Base-by-base conservation (phyloP, 2,888 invertebrate genomes). In the Anticlea derivata region DNA sequence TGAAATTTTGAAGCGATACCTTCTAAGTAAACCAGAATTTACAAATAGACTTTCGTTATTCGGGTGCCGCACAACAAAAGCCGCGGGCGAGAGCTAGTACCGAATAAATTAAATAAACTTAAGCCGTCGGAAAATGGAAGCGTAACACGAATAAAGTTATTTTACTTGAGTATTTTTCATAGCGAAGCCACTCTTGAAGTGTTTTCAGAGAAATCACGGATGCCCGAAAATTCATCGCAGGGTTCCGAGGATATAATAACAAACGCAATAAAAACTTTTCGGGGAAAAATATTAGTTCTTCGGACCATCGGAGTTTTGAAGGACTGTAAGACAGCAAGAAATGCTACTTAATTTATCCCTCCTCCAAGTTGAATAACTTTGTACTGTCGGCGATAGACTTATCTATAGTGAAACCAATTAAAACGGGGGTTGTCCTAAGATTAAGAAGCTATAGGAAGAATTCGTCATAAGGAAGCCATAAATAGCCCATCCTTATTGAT, bases 211-310 rank as follows among this genome's bases (percentile, higher is more conserved):
- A 69, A 73, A 75, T 73, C 69, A 66, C 63, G 65, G 61, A 69
- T 65, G 62, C 63, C 58, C 61, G 62, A 61, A 67, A 73, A 71
- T 73, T 77, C 66, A 70, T 69, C 65, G 59, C 50, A 46, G 64
- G 60, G 63, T 66, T 70, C 61, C 45, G 44, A 46, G 60, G 69
- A 70, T 74, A 76, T 69, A 73, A 79, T 75, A 81, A 80, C 74
- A 78, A 74, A 75, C 65, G 70, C 60, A 73, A 75, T 75, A 73
- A 73, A 78, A 81, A 74, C 73, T 80, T 80, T 72, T 58, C 55
- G 55, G 54, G 49, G 44, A 56, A 66, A 72, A 76, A 76, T 80
- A 78, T 79, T 80, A 75, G 73, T 77, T 74, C 67, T 70, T 70
- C 61, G 56, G 63, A 70, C 66, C 66, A 68, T 64, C 65, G 58